These are phyloP conservation scores for Carposina sasakii DNA, from an alignment of 1,140 invertebrate species.

Conservation along the genomic window DNA sequence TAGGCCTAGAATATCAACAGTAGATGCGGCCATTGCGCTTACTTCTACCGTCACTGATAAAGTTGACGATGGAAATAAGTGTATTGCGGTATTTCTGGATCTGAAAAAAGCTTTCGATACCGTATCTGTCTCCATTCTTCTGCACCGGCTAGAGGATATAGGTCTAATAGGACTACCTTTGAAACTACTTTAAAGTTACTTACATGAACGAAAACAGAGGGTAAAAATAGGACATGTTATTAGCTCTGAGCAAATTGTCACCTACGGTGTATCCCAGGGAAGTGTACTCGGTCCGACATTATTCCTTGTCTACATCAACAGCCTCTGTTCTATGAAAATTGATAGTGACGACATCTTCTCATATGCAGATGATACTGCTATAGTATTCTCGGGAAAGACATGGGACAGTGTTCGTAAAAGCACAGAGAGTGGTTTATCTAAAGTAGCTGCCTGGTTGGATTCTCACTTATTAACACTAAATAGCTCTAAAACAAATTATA, in stretches of 20 bases:
- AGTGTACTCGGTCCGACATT: constrained; percentile 18
- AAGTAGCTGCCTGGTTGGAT: not conserved
- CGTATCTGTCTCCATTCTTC: constrained; percentile 13
- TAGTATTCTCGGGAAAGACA: constrained; percentile 6
- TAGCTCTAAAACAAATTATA: constrained; percentile 8
- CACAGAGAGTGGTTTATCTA: not conserved
- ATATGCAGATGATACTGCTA: constrained; percentile 12
- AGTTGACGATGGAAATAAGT: constrained; percentile 16
- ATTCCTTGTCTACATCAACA: constrained; percentile 22
- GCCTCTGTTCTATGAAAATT: not conserved
- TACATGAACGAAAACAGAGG: no score
- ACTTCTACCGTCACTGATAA: not conserved
- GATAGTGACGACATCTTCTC: not conserved
- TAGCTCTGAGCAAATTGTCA: not conserved
- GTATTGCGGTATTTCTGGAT: constrained; percentile 22
- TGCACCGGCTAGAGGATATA: constrained; percentile 7
- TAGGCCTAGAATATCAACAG: constrained; percentile 1
- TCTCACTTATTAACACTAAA: constrained; percentile 9
- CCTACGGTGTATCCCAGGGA: constrained; percentile 13
- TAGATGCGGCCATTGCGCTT: constrained; percentile 2
- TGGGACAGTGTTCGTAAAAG: not conserved
- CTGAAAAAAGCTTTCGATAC: constrained; percentile 29
- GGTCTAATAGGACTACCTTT: constrained; percentile 6
- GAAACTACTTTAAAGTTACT: not conserved
- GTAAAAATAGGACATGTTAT: no score